Conservation (phyloP, 2,113 vertebrate genomes). For the Anser brachyrhynchus region DNA sequence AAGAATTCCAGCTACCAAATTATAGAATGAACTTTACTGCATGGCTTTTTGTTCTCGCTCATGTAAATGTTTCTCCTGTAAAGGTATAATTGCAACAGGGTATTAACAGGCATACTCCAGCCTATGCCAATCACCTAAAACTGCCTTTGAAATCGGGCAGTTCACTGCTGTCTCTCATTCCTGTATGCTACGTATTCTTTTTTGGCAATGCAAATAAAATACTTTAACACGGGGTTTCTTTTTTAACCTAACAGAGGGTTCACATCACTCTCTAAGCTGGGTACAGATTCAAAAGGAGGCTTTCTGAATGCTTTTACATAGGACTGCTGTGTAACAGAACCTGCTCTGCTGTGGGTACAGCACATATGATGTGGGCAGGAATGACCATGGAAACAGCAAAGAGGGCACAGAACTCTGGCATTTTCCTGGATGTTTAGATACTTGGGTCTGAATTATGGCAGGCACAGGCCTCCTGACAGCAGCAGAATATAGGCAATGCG, state of each 20-base stretch:
- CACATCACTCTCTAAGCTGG: not conserved
- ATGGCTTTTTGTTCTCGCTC: not conserved
- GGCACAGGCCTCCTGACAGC: not conserved
- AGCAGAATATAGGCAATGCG: not conserved
- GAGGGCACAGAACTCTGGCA: not conserved
- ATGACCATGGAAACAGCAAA: not conserved
- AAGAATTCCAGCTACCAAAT: not conserved
- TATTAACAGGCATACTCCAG: not conserved
- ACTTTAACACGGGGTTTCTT: not conserved
- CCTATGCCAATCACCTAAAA: not conserved
- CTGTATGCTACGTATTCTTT: not conserved
- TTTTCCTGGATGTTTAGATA: not conserved
- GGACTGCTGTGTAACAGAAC: not conserved
- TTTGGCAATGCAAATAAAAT: not conserved
- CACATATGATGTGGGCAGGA: not conserved
- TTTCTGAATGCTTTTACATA: not conserved
- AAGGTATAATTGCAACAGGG: not conserved
- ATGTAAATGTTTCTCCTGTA: not conserved
- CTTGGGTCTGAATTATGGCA: not conserved
- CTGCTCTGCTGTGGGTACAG: not conserved
- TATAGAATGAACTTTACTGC: not conserved
- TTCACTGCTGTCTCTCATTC: not conserved
- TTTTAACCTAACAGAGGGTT: not conserved
- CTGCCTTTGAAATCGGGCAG: not conserved
- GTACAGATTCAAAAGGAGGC: not conserved